Conservation (phyloP, 2,888 invertebrate genomes). For the Vannuccia rotundouncinata region DNA sequence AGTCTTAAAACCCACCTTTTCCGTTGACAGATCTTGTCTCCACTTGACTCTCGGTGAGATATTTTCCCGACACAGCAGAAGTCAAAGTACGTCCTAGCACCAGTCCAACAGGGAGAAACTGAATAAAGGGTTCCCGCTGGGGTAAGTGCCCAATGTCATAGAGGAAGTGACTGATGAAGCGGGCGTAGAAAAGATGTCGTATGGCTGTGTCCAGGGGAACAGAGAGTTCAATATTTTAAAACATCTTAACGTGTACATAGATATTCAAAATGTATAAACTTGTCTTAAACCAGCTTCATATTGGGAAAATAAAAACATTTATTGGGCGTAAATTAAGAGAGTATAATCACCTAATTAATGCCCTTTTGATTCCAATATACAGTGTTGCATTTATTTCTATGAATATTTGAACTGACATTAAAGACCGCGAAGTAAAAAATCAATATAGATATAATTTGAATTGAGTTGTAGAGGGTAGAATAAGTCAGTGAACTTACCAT, state of each 20-base stretch:
- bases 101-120: slow-evolving; percentile 89
- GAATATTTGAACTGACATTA: no score
- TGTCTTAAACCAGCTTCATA: no score
- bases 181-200: slow-evolving; percentile 88
- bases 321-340: no score
- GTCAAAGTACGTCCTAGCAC: slow-evolving; percentile 53
- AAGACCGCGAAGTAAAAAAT: background rate
- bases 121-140: slow-evolving; percentile 77
- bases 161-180: slow-evolving; percentile 81
- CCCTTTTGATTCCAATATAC: no score
- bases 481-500: slow-evolving; percentile 63
- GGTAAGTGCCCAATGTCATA: slow-evolving; percentile 68
- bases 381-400: no score
- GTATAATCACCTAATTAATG: no score
- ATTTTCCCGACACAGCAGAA: slow-evolving; percentile 70
- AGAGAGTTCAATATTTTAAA: background rate
- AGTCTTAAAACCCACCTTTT: no score
- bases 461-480: background rate
- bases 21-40: background rate
- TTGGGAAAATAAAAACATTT: no score
- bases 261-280: background rate
- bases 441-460: background rate
- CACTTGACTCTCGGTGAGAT: slow-evolving; percentile 67
- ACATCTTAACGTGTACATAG: background rate
- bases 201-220: slow-evolving; percentile 63